Evolutionary conservation across 2,888 invertebrate genomes (phyloP), one percentile per base, ranked within the genome.

Genomic region (Drosophila flavopinicola): DNA sequence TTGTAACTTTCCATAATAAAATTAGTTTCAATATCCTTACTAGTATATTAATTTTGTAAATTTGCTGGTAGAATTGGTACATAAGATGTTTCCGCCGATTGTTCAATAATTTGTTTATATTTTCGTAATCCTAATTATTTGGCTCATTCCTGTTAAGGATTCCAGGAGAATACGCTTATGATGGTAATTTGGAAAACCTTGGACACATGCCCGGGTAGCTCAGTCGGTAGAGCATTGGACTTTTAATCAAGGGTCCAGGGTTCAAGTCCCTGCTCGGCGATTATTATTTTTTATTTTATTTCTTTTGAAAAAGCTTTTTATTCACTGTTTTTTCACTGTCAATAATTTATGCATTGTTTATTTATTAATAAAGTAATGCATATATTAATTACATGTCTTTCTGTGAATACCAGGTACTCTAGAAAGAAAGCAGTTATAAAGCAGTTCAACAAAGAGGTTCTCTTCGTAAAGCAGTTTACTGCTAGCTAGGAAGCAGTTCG

Each of bases 181-280:
- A 5, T 4, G 2, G 7, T 1, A 13, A 1, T 45, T 37, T 45
- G 60, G 30, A 51, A 9, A 0, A 0, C 0, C 0, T 0, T 0
- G 0, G 0, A 0, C 15, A 59, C 0, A 20, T 66, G 78, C 78
- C 78, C 68, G 78, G 66, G 61, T 91, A 90, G 91, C 91, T 90
- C 90, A 91, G 90, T 91, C 90, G 91, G 90, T 91, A 91, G 90
- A 90, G 91, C 91, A 90, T 90, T 90, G 90, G 91, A 91, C 90
- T 91, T 91, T 90, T 90, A 90, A 91, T 90, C 91, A 90, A 91
- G 90, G 91, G 90, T 91, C 91, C 90, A 90, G 91, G 91, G 91
- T 91, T 91, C 91, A 90, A 91, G 89, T 90, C 90, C 90, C 90
- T 90, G 89, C 89, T 90, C 90, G 91, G 90, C 64, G 56, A 30